Evolutionary conservation across 2,113 vertebrate species (phyloP).

Genomic region (Cyanocitta stelleri): DNA sequence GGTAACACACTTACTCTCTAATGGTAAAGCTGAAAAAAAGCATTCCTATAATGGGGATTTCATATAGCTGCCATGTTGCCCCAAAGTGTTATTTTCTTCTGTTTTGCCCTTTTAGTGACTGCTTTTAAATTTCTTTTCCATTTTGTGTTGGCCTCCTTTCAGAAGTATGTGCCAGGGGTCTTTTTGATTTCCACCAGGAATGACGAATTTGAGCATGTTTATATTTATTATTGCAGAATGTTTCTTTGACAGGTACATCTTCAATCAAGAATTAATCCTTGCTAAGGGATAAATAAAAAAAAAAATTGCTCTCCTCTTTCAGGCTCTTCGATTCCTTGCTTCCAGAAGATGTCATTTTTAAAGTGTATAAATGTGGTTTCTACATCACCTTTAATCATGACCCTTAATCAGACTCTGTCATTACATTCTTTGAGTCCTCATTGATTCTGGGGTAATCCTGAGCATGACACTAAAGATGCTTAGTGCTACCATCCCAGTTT

Average conservation of each 20-base stretch:
- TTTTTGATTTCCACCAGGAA: neutral
- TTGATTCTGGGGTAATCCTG: neutral
- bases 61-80: neutral
- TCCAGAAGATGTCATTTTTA: neutral
- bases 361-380: neutral
- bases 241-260: neutral
- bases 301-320: neutral
- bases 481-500: neutral
- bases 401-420: neutral
- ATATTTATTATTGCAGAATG: neutral
- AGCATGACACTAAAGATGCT: neutral
- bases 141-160: neutral
- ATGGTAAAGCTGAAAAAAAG: neutral
- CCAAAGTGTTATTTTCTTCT: neutral
- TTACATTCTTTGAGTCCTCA: neutral
- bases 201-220: neutral
- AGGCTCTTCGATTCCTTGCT: neutral
- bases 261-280: neutral
- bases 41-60: neutral
- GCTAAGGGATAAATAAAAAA: neutral
- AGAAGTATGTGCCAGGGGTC: neutral
- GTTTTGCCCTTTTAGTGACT: neutral
- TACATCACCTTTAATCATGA: neutral
- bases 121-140: neutral
- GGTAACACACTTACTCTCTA: neutral